A percentile compares a stretch with the other conserved stretches of the same genome.
These are phyloP conservation scores for Amphiprion ocellaris DNA, from an alignment of 2,113 vertebrate species.

Conservation along the genomic window DNA sequence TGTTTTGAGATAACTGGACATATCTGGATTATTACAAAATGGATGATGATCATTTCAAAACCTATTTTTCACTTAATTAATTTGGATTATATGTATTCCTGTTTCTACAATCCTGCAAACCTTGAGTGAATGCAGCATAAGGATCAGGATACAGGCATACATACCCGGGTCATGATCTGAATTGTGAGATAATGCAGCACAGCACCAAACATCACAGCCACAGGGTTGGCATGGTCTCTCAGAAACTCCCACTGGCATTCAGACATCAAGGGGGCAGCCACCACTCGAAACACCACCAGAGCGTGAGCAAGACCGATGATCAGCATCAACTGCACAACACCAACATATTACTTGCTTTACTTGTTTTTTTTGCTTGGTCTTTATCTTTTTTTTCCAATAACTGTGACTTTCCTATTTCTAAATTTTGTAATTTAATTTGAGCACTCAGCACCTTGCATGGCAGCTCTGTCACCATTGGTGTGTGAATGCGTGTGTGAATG, in stretches of 20 bases:
- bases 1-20: no score
- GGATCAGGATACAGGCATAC: neutral
- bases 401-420: neutral
- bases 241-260: slow-evolving; percentile 72
- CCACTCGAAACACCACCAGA: slow-evolving; percentile 90
- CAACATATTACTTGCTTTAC: neutral
- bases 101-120: neutral
- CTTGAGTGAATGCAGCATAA: neutral
- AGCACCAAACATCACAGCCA: slow-evolving; percentile 86
- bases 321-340: slow-evolving; percentile 85
- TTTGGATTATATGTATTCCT: no score
- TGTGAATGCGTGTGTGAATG: no score
- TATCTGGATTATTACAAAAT: no score
- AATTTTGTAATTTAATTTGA: neutral
- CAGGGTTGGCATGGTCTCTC: slow-evolving; percentile 79
- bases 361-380: neutral
- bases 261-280: slow-evolving; percentile 80
- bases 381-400: neutral
- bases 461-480: no score
- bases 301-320: slow-evolving; percentile 89
- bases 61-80: no score
- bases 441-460: no score
- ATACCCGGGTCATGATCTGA: slow-evolving; percentile 88
- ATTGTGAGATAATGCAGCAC: slow-evolving; percentile 93
- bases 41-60: no score